phyloP scores from a whole-genome alignment of 2,113 vertebrate species.

The Seriola aureovittata region DNA sequence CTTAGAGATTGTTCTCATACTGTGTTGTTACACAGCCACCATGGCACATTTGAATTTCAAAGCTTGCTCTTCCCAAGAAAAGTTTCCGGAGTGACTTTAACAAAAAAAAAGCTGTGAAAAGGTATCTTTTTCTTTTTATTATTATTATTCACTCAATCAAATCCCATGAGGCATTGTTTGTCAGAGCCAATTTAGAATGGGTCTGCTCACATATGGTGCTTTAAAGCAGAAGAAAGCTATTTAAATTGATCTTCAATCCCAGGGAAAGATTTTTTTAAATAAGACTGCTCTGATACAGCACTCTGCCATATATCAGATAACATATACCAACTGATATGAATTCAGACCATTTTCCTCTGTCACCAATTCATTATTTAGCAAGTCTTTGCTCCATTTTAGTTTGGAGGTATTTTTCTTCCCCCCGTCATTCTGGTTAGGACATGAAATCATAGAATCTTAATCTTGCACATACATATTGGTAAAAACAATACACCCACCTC shows the following conservation, averaged over 20 bases:
- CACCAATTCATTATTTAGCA: not conserved
- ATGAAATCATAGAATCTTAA: not conserved
- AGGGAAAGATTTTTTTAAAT: slow-evolving; percentile 18
- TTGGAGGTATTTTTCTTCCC: not conserved
- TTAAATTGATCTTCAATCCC: slow-evolving; percentile 25
- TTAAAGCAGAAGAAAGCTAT: slow-evolving; percentile 25
- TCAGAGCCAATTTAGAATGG: slow-evolving; percentile 61
- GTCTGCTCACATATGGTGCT: slow-evolving; percentile 29
- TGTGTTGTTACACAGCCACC: slow-evolving; percentile 43
- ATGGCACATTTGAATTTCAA: slow-evolving; percentile 72
- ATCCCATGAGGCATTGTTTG: slow-evolving; percentile 55
- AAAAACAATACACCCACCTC: too few relatives aligned
- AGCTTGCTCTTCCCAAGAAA: slow-evolving; percentile 62
- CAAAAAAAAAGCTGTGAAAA: slow-evolving; percentile 43
- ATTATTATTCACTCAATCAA: slow-evolving; percentile 40
- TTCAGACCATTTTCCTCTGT: not conserved
- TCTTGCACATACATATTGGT: not conserved
- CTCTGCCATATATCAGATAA: not conserved
- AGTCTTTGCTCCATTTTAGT: too few relatives aligned
- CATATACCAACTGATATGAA: not conserved
- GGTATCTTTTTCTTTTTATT: slow-evolving; percentile 34
- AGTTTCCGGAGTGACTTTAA: slow-evolving; percentile 68
- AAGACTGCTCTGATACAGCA: not conserved
- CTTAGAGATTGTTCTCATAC: slow-evolving; percentile 50
- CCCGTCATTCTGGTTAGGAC: not conserved